A percentile compares a stretch with the other conserved stretches of the same genome.
Evolutionary conservation across 2,797 vertebrate species (phyloP).

Genomic region (Ispidina picta): DNA sequence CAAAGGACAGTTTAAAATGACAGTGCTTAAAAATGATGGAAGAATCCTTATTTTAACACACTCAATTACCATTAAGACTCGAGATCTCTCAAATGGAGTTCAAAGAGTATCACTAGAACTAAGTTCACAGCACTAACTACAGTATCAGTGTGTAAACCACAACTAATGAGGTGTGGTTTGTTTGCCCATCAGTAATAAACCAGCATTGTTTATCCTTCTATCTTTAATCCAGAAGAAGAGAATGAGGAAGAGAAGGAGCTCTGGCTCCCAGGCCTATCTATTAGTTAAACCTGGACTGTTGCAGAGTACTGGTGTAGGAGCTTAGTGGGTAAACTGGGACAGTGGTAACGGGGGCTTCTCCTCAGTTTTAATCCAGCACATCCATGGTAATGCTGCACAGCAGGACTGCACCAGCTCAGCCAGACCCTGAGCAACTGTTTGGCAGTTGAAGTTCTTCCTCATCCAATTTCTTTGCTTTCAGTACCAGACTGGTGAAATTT

Average conservation of each 20-base stretch:
- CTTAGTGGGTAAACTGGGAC: not conserved
- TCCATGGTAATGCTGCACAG: rapidly evolving
- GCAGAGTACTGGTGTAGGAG: not conserved
- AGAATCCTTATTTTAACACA: not conserved
- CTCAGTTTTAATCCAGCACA: rapidly evolving
- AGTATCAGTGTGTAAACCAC: not conserved
- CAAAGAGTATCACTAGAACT: not conserved
- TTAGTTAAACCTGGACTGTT: not conserved
- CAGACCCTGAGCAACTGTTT: not conserved
- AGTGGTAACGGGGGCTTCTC: not conserved
- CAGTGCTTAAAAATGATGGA: not conserved
- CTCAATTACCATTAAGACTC: not conserved
- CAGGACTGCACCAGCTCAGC: not conserved
- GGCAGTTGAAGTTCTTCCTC: not conserved
- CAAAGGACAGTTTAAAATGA: not conserved
- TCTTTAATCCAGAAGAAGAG: not conserved
- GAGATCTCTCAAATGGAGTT: not conserved
- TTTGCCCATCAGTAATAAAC: not conserved
- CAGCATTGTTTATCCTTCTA: not conserved
- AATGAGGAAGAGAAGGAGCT: not conserved
- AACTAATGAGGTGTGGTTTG: not conserved
- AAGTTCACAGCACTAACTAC: not conserved
- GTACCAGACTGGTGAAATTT: not conserved
- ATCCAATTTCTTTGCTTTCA: not conserved
- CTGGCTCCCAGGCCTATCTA: not conserved